Conservation (phyloP, 2,888 invertebrate genomes). For the Stenoptilia bipunctidactyla region DNA sequence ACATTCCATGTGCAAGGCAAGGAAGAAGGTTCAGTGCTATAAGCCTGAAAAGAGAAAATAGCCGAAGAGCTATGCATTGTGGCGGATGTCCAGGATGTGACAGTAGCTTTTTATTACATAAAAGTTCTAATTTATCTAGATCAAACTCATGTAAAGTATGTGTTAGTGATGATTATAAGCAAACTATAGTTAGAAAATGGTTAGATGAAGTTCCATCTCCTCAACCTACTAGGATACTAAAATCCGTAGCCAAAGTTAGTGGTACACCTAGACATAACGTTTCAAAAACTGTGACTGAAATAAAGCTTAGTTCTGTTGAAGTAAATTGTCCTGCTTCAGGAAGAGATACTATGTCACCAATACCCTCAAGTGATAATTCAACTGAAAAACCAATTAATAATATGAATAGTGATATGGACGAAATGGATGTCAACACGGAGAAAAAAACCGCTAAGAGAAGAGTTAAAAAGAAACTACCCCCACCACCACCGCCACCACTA, state of each 20-base stretch:
- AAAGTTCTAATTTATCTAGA: slow-evolving; percentile 37
- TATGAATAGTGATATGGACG: slow-evolving; percentile 10
- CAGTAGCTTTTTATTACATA: slow-evolving; percentile 34
- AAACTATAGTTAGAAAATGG: slow-evolving; percentile 83
- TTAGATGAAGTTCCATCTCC: slow-evolving; percentile 76
- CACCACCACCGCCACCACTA: slow-evolving; percentile 52
- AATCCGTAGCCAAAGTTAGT: slow-evolving; percentile 53
- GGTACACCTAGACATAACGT: slow-evolving; percentile 49
- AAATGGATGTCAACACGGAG: slow-evolving; percentile 22
- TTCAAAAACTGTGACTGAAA: slow-evolving; percentile 23
- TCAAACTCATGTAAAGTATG: slow-evolving; percentile 71
- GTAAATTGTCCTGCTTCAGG: slow-evolving; percentile 20
- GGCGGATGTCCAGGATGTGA: slow-evolving; percentile 79
- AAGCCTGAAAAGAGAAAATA: slow-evolving; percentile 74
- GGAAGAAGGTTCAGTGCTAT: slow-evolving; percentile 69
- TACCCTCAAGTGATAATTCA: neutral
- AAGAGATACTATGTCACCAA: slow-evolving; percentile 16
- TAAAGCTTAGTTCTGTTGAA: slow-evolving; percentile 22
- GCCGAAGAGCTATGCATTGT: slow-evolving; percentile 67
- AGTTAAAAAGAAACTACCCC: slow-evolving; percentile 52
- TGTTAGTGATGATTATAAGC: slow-evolving; percentile 76
- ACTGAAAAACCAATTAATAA: slow-evolving; percentile 7
- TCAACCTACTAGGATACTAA: slow-evolving; percentile 25
- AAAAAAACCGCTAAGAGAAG: slow-evolving; percentile 40
- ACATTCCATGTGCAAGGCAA: slow-evolving; percentile 57